Base-by-base conservation (phyloP, 2,888 invertebrate genomes). In the Yponomeuta cagnagella region DNA sequence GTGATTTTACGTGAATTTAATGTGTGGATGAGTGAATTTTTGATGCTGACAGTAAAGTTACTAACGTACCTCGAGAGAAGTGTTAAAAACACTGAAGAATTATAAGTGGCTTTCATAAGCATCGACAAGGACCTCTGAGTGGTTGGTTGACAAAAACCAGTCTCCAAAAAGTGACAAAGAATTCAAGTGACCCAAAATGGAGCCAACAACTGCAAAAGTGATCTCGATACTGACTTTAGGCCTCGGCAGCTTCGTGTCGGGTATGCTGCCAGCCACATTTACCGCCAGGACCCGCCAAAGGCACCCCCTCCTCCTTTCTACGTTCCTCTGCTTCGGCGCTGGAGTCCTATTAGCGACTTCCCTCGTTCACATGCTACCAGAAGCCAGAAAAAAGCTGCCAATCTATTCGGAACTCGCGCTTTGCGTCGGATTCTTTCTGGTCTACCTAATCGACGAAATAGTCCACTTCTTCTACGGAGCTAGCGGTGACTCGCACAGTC, bases 321-420 rank as follows among this genome's bases (percentile, higher is more conserved):
- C 94, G 23, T 85, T 96, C 9, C 89, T 97, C 1, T 97, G 96
- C 79, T 96, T 96, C 77, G 97, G 97, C 3, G 96, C 95, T 8
- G 97, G 97, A 1, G 95, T 97, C 33, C 90, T 97, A 5, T 85
- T 97, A 5, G 94, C 96, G 0, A 97, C 97, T 0, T 94, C 96
- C 0, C 75, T 96, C 52, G 92, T 96, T 30, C 97, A 97, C 84
- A 96, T 97, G 92, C 86, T 97, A 5, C 96, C 96, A n/a, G 97
- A 97, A 90, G 94, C 95, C 37, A 92, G 95, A 70, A 93, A 94
- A 73, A 86, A 88, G 72, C 82, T 95, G 68, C 92, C 93, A 0
- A 81, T 93, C 63, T 93, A 94, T 75, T 93, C 95, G 0, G 96
- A 96, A 80, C 80, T 96, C 1, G 84, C 94, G 43, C 89, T 96